A percentile compares a stretch with the other conserved stretches of the same genome.
Evolutionary conservation across 2,797 vertebrate species (phyloP).

Genomic region (Xyrichtys novacula): DNA sequence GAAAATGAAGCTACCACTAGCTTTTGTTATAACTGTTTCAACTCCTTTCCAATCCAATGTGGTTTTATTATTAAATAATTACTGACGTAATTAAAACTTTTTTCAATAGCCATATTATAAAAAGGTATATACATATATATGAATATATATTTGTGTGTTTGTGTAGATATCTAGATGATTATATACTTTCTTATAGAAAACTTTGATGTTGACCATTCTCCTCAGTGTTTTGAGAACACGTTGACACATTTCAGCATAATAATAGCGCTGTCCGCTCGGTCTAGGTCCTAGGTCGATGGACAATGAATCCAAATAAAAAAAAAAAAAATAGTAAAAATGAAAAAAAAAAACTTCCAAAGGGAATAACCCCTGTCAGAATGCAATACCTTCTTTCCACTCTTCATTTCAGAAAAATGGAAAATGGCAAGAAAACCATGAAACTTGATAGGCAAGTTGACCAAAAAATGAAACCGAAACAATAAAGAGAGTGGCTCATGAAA

Average conservation of each 20-base stretch:
- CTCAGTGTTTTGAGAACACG: constrained; percentile 85
- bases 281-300: constrained; percentile 73
- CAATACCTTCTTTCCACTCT: constrained; percentile 82
- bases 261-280: constrained; percentile 71
- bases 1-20: constrained; percentile 74
- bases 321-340: constrained; percentile 15
- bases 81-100: constrained; percentile 85
- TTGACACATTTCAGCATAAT: constrained; percentile 80
- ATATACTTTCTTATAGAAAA: constrained; percentile 92
- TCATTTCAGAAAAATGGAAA: constrained; percentile 77
- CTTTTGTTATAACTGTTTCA: constrained; percentile 80
- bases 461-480: constrained; percentile 66
- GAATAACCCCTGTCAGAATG: constrained; percentile 80
- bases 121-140: constrained; percentile 87
- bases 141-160: constrained; percentile 90
- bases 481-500: constrained; percentile 33
- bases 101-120: constrained; percentile 91
- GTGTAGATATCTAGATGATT: constrained; percentile 90
- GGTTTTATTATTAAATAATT: constrained; percentile 85
- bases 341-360: constrained; percentile 79
- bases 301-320: constrained; percentile 74
- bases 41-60: constrained; percentile 85
- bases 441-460: constrained; percentile 82
- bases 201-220: constrained; percentile 87
- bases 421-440: constrained; percentile 69